phyloP scores from a whole-genome alignment of 1,140 invertebrate genomes.

The Drosophila kepulauana region DNA sequence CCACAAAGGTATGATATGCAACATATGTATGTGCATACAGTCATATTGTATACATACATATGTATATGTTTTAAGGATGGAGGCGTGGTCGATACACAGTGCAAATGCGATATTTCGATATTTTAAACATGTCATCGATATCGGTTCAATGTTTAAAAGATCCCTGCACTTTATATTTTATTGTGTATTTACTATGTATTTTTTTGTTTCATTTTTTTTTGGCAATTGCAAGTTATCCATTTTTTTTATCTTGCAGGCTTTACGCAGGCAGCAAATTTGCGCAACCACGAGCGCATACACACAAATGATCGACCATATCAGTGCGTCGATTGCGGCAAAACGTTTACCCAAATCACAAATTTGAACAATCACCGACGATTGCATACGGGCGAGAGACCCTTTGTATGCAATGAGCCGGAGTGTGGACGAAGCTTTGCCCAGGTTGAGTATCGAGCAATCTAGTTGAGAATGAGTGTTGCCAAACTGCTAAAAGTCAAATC shows the following conservation, averaged over 20 bases:
- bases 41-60: background rate
- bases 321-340: slow-evolving; percentile 87
- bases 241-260: slow-evolving; percentile 85
- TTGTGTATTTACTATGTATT: background rate
- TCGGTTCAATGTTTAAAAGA: too few species aligned
- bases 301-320: slow-evolving; percentile 88
- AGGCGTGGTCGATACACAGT: too few species aligned
- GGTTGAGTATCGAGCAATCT: slow-evolving; percentile 65
- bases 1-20: slow-evolving; percentile 86
- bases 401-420: slow-evolving; percentile 87
- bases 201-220: background rate
- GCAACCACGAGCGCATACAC: slow-evolving; percentile 87
- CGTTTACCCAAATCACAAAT: slow-evolving; percentile 88
- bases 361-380: slow-evolving; percentile 87
- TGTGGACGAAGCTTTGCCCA: slow-evolving; percentile 87
- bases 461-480: too few species aligned
- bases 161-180: background rate
- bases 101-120: too few species aligned
- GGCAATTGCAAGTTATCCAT: background rate
- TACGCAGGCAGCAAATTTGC: slow-evolving; percentile 87
- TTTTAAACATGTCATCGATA: too few species aligned
- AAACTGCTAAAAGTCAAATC: too few species aligned
- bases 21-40: background rate
- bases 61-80: background rate
- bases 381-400: slow-evolving; percentile 87